Evolutionary conservation across 2,797 vertebrate genomes (phyloP), one percentile per base, ranked within the genome.

Genomic region (Sphenodon punctatus): DNA sequence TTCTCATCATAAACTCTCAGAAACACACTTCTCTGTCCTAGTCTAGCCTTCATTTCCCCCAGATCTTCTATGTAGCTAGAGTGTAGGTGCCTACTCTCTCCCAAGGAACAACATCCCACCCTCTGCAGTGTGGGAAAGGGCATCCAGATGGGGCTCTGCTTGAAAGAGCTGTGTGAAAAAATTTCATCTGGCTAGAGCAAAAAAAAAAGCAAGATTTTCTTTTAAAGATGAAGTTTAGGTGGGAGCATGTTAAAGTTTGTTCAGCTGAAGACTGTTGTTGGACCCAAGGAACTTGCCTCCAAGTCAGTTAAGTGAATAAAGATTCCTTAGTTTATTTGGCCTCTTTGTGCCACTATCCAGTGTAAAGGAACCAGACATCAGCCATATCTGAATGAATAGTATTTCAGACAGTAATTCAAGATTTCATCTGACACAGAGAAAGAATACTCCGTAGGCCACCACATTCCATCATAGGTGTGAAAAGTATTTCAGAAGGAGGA

Each of bases 11-110:
- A 89, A 95, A 91, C 93, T 94, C 92, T 84, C n/a, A n/a, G 77
- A 94, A 94, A 94, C 94, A 95, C 93, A 89, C 92, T 93, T 94
- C 93, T 95, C 94, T 94, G 94, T 96, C 94, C 95, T 86, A 95
- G 93, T 89, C 94, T 91, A 94, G 94, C 93, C 93, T 94, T 95
- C 89, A 81, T 95, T 95, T 96, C 95, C 95, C 94, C 95, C 92
- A 93, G 90, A 93, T 93, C 92, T 88, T 92, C 90, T 93, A 88
- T 90, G 88, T 91, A 83, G 90, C 92, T 93, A 34, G 34, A 3
- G 8, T 8, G 36, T 92, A 93, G 89, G 92, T 92, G 92, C 89
- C 89, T 92, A 91, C 86, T 89, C 85, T 81, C 71, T 84, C 85
- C 78, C 90, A 78, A 49, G 75, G 64, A 32, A 32, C 55, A 58